These are phyloP conservation scores for Pomatostomus ruficeps DNA, from an alignment of 2,113 vertebrate species.

Conservation along the genomic window DNA sequence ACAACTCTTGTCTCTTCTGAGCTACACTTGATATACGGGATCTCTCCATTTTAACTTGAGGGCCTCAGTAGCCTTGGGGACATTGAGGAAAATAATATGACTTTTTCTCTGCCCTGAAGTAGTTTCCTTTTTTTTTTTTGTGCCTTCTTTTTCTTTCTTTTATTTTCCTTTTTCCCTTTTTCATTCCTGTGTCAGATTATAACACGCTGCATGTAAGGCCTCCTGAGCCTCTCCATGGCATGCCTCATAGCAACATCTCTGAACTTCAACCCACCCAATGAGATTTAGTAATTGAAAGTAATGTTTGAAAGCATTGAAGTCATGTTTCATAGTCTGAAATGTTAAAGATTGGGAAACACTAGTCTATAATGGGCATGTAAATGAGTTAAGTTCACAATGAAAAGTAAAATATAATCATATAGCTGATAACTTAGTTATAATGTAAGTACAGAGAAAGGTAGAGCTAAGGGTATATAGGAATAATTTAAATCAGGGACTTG, in stretches of 20 bases:
- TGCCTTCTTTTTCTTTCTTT: accelerated
- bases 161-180: background rate
- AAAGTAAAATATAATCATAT: background rate
- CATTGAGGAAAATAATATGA: background rate
- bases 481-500: background rate
- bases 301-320: background rate
- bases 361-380: background rate
- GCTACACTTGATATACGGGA: background rate
- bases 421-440: background rate
- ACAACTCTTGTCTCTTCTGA: background rate
- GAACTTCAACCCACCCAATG: background rate
- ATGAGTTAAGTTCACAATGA: background rate
- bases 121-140: background rate
- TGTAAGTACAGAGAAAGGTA: background rate
- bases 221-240: background rate
- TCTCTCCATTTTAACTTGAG: background rate
- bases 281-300: background rate
- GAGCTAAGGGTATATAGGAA: background rate
- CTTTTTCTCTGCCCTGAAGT: background rate
- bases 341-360: background rate
- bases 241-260: background rate
- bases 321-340: background rate
- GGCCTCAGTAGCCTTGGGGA: background rate
- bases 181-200: background rate
- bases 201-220: background rate